Evolutionary conservation across 1,140 invertebrate genomes (phyloP), one percentile per base, ranked within the genome.

Genomic region (Antheraea pernyi): DNA sequence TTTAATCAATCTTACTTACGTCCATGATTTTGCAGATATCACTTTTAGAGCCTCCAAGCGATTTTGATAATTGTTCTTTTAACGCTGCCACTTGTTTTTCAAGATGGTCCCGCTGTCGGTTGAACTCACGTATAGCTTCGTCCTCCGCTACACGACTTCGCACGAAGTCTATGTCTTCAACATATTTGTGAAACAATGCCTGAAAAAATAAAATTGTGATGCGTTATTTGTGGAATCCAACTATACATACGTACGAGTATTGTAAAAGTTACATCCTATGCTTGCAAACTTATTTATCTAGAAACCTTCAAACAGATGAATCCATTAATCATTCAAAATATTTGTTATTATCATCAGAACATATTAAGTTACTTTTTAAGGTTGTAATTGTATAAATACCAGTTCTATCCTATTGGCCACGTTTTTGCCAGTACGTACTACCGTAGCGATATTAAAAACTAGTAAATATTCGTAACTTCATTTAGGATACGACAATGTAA

Each of bases 61-160:
- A 83, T 65, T 88, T 91, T 8, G 83, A 71, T 7, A 93, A 78
- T 68, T 93, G 88, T 46, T 76, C 53, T 61, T 92, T 93, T 11
- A 93, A 91, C 0, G 93, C 94, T 0, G 93, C 93, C 8, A 98
- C 92, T 9, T 96, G 96, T 64, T 93, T 94, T 85, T 98, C 97
- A 16, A 97, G 91, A 79, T 97, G 96, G 73, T 96, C 95, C 19
- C 96, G 92, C 84, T 98, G 97, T 13, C 96, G 93, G 67, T 95
- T 93, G 80, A 97, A 96, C 86, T 98, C 97, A 46, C 95, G 95
- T 59, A 96, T 95, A 4, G 96, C 96, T 65, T 97, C 96, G 7
- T 94, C 93, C 79, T 96, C 95, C 3, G 94, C 94, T 19, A 93
- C 91, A 13, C 94, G 94, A 59, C 91, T 94, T 6, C 94, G 92